These are phyloP conservation scores for Cosmia trapezina DNA, from an alignment of 2,888 invertebrate species.

Conservation along the genomic window DNA sequence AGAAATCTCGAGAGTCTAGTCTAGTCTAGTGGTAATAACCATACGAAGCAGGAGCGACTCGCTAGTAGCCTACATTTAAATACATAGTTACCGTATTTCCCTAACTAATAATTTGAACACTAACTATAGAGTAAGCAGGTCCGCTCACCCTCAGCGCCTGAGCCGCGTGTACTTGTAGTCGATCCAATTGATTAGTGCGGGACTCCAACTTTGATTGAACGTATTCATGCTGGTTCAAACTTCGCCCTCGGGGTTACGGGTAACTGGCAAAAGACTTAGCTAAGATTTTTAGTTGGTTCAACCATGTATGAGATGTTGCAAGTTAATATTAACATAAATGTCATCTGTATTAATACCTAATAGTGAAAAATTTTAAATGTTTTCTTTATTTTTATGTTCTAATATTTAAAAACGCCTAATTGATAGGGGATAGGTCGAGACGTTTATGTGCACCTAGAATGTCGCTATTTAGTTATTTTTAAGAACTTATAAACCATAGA, in stretches of 20 bases:
- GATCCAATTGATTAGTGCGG: constrained; percentile 77
- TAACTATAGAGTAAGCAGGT: not conserved
- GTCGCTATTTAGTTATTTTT: not conserved
- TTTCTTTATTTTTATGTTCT: not conserved
- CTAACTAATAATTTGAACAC: not conserved
- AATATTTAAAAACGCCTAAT: too few species aligned
- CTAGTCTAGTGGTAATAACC: too few species aligned
- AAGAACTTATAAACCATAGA: too few species aligned
- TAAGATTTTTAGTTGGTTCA: constrained; percentile 3
- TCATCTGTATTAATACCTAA: not conserved
- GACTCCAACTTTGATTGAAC: constrained; percentile 79
- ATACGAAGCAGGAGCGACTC: too few species aligned
- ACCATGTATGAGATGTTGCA: not conserved
- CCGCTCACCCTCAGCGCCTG: constrained; percentile 1
- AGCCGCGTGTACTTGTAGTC: constrained; percentile 19
- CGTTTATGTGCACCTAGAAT: not conserved
- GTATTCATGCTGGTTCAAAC: constrained; percentile 69
- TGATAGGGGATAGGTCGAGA: not conserved
- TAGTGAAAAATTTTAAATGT: not conserved
- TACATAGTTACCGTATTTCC: too few species aligned
- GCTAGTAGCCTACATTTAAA: too few species aligned
- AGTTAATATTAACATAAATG: not conserved
- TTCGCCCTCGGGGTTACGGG: constrained; percentile 16
- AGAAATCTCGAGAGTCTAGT: too few species aligned
- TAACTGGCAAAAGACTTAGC: constrained; percentile 18